These are phyloP conservation scores for Protodeltote pygarga DNA, from an alignment of 2,888 invertebrate species.

Conservation along the genomic window DNA sequence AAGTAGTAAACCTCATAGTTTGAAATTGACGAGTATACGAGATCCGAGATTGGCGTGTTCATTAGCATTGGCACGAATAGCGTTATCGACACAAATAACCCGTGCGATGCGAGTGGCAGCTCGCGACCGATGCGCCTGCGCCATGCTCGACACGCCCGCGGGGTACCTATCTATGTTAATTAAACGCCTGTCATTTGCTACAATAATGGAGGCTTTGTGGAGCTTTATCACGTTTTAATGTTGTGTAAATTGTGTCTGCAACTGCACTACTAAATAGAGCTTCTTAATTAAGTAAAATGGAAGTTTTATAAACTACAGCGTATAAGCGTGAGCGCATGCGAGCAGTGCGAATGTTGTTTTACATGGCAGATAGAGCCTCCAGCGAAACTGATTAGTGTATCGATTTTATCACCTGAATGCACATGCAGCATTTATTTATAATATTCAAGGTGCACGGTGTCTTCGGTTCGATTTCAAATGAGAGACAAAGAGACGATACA, in stretches of 20 bases:
- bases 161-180: conserved; percentile 54
- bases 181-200: conserved; percentile 56
- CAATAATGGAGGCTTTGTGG: conserved; percentile 42
- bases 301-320: conserved; percentile 6
- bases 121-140: conserved; percentile 51
- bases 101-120: conserved; percentile 35
- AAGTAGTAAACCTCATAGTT: conserved; percentile 49
- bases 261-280: conserved; percentile 12
- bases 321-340: conserved; percentile 1
- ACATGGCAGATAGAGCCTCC: conserved; percentile 11
- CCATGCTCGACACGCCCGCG: conserved; percentile 53
- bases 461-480: conserved; percentile 5
- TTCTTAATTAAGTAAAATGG: conserved; percentile 40
- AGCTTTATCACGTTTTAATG: conserved; percentile 37
- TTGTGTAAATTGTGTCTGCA: conserved; percentile 23
- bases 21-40: conserved; percentile 63
- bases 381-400: conserved; percentile 38
- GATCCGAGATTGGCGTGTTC: conserved; percentile 68
- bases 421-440: conserved; percentile 39
- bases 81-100: conserved; percentile 64
- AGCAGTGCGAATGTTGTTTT: conserved; percentile 19
- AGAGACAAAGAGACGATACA: conserved; percentile 30
- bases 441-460: conserved; percentile 31
- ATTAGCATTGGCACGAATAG: conserved; percentile 77
- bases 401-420: conserved; percentile 35